Evolutionary conservation across 2,113 vertebrate genomes (phyloP).

Genomic region (Bos javanicus): DNA sequence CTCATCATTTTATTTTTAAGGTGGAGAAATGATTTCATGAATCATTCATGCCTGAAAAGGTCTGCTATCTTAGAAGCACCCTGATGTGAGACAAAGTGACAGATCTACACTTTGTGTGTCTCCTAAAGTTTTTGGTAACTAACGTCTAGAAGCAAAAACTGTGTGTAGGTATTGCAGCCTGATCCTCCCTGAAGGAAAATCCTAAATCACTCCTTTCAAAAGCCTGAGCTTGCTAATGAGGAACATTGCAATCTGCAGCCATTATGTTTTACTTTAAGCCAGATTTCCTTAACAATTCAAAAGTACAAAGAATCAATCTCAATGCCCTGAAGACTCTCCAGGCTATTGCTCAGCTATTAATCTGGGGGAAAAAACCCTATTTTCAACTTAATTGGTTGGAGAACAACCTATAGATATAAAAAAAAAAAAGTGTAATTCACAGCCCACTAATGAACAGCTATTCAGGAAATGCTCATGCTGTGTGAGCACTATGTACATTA

Average conservation of each 20-base stretch:
- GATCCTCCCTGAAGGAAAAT: slow-evolving; percentile 52
- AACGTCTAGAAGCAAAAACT: background rate
- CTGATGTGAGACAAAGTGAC: slow-evolving; percentile 51
- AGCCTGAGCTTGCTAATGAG: slow-evolving; percentile 44
- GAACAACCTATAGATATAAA: background rate
- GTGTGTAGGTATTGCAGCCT: background rate
- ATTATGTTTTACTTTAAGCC: slow-evolving; percentile 41
- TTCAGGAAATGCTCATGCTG: background rate
- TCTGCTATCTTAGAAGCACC: background rate
- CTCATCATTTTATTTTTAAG: slow-evolving; percentile 14
- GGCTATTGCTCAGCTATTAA: slow-evolving; percentile 20
- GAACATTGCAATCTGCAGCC: background rate
- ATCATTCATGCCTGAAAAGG: slow-evolving; percentile 39
- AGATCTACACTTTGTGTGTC: background rate
- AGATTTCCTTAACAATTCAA: slow-evolving; percentile 26
- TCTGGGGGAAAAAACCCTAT: background rate
- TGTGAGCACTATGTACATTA: background rate
- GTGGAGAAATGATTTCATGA: slow-evolving; percentile 4
- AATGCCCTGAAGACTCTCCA: slow-evolving; percentile 1
- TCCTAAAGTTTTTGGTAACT: background rate
- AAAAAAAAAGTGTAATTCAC: slow-evolving; percentile 26
- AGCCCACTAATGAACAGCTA: background rate
- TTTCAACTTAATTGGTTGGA: slow-evolving; percentile 54
- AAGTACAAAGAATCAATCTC: slow-evolving; percentile 49
- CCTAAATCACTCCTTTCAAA: slow-evolving; percentile 37